Evolutionary conservation across 1,140 invertebrate species (phyloP).

Genomic region (Drosophila melanica): DNA sequence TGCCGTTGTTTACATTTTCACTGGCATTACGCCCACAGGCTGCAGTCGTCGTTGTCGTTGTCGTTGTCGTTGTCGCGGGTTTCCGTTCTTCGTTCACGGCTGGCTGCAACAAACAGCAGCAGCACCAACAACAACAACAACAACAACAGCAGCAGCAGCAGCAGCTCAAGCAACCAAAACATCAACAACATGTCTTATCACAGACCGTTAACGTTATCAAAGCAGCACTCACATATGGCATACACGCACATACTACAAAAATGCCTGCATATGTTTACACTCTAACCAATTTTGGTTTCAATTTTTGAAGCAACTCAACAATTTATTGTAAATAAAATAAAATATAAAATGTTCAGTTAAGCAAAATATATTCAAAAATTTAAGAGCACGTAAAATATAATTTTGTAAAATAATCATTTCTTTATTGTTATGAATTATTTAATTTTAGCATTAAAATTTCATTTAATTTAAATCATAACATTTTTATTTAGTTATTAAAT

Average conservation of each 20-base stretch:
- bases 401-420: too few species aligned
- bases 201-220: conserved; percentile 56
- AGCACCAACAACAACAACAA: conserved; percentile 24
- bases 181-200: conserved; percentile 72
- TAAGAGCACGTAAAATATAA: too few species aligned
- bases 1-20: conserved; percentile 75
- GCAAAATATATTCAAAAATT: too few species aligned
- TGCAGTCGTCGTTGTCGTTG: conserved; percentile 22
- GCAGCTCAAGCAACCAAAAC: conserved; percentile 63
- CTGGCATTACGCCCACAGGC: conserved; percentile 55
- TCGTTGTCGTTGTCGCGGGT: conserved; percentile 23
- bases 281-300: too few species aligned
- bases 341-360: too few species aligned
- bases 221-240: conserved; percentile 29
- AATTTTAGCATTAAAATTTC: too few species aligned
- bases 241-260: conserved; percentile 3
- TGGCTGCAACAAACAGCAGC: conserved; percentile 54
- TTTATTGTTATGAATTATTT: too few species aligned
- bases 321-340: too few species aligned
- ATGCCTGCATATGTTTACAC: not conserved
- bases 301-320: too few species aligned
- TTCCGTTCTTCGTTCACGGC: conserved; percentile 71
- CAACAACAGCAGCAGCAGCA: conserved; percentile 22
- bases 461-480: too few species aligned
- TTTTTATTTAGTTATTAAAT: too few species aligned